Base-by-base conservation (phyloP, 1,140 invertebrate genomes). In the Papilio machaon region DNA sequence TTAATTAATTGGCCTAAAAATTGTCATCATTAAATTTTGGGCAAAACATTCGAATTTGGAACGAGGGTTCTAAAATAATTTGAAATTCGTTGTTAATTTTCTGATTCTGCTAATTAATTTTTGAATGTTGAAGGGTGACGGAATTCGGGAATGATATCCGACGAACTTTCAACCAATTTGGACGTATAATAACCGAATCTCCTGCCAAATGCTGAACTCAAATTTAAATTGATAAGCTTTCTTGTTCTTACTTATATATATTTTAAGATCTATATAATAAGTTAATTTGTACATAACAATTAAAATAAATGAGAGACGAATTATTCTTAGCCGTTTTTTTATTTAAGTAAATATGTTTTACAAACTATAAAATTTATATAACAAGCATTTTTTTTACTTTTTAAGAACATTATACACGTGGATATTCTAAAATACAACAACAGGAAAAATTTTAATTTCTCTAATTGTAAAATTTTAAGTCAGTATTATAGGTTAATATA, bases 91-190 rank as follows among this genome's bases (percentile, higher is more conserved):
- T 81, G 83, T 81, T 85, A 86, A 84, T 88, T 87, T 86, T 79
- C 78, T 85, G 86, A 90, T 88, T 87, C 84, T 81, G 85, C 86
- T 91, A 91, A 92, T 91, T 91, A 92, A 91, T 91, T 90, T 91
- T 86, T 86, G 88, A 91, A 90, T 85, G 89, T 86, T 81, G 78
- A 83, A 80, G 85, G 83, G 84, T 85, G 84, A 89, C 86, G 85
- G 86, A 85, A 84, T 84, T 85, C 81, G 52, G 60, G 79, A 82
- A 46, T 78, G 15, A 78, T 17, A 60, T n/a, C 15, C 49, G 74
- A 76, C 74, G 30, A 78, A 89, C 81, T 88, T 85, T 75, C 73
- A 81, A 82, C 83, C 84, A 87, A 87, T 86, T 86, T 85, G 74
- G 84, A 84, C 82, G 85, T 84, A 86, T 89, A 91, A 90, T 90